Base-by-base conservation (phyloP, 2,888 invertebrate genomes). In the Tinea semifulvella region DNA sequence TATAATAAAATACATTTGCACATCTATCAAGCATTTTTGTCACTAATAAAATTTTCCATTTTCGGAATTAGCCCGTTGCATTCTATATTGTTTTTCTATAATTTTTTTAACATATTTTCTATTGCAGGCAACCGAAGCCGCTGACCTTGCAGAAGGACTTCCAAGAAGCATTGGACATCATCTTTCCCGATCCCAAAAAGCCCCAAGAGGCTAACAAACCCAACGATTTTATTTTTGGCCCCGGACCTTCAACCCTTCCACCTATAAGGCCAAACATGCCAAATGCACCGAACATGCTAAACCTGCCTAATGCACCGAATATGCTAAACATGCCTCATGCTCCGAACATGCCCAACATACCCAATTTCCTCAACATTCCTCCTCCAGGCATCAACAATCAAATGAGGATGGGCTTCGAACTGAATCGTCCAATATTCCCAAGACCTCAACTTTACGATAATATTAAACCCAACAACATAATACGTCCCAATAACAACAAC, bases 161-260 rank as follows among this genome's bases (percentile, higher is more conserved):
- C 55, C 87, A 87, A 49, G 87, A 87, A 45, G 87, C 88, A 0
- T 68, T 88, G 3, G 85, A 87, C 59, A 86, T 87, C 25, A 85
- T 88, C 45, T 88, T 87, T 64, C 87, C 88, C 0, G 58, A 27
- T n/a, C n/a, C n/a, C 22, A 38, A 17, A 14, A 3, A 38, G 16
- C 13, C 40, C 14, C 2, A 22, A n/a, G 31, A 31, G 11, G 11
- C 5, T 22, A 5, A 22, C 6, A 22, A 22, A 8, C 5, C 5
- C 5, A 22, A 22, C 25, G 25, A 22, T 7, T 22, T 22, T 7
- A 7, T 22, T 7, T 22, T 22, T 22, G 25, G 25, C 25, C 25
- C 25, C 25, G 8, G 5, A 7, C 25, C 25, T 8, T 5, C 25
- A 7, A 8, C 31, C n/a, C 31, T n/a, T 6, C 31, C 31, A n/a